Conservation (phyloP, 2,797 vertebrate genomes). For the Pristis pectinata region DNA sequence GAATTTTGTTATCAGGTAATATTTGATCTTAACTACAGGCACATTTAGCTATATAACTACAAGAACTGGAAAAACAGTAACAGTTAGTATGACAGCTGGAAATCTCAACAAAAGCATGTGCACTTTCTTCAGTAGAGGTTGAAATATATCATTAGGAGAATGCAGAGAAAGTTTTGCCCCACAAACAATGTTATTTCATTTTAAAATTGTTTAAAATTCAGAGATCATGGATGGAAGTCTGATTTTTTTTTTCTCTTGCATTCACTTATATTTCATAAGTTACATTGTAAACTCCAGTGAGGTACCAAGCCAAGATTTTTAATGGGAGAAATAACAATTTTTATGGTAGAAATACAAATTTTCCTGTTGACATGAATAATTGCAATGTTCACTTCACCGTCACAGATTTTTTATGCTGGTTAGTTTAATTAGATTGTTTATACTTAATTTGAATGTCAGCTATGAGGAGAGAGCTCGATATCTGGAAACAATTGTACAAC, state of each 20-base stretch:
- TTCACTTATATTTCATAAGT: background rate
- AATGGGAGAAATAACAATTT: background rate
- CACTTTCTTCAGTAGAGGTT: background rate
- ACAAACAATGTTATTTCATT: background rate
- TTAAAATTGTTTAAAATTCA: background rate
- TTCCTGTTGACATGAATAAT: background rate
- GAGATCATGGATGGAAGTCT: background rate
- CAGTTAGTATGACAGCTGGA: background rate
- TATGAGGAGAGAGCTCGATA: slow-evolving; percentile 93
- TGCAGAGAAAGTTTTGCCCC: background rate
- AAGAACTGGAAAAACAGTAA: background rate
- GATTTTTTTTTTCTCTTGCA: slow-evolving; percentile 11
- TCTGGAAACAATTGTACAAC: slow-evolving; percentile 88
- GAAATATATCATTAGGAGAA: background rate
- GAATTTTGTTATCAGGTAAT: background rate
- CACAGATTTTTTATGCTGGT: background rate
- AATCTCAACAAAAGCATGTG: background rate
- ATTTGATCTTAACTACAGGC: background rate
- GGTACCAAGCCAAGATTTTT: background rate
- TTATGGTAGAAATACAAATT: background rate
- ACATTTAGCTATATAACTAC: background rate
- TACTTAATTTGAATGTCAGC: slow-evolving; percentile 55
- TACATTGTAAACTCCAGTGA: background rate
- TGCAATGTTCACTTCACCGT: background rate
- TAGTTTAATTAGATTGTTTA: background rate